Evolutionary conservation across 2,113 vertebrate species (phyloP), one percentile per base, ranked within the genome.

Genomic region (Aramus guarauna): DNA sequence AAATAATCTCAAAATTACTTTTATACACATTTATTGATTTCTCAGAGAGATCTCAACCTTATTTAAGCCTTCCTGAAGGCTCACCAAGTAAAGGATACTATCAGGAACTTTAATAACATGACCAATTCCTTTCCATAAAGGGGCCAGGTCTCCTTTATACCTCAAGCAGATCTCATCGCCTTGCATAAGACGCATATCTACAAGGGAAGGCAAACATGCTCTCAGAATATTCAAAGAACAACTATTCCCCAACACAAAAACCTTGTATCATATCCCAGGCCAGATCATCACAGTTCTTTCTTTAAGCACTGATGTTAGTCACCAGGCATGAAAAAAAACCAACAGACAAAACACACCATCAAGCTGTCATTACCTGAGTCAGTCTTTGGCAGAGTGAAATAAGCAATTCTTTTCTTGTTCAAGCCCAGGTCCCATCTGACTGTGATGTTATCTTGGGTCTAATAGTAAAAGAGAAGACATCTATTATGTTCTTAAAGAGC

Each of bases 391-490:
- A 99, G 98, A 77, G 99, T 99, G 98, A 99, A 99, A 98, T 99
- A 99, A 92, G 99, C 99, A 98, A 99, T 99, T 98, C 99, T 98
- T 97, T 99, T 99, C 99, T 99, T 99, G 98, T 99, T 99, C 97
- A 99, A 98, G 88, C 99, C 99, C 98, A 99, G 98, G 98, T 99
- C 99, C 99, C 99, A 99, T 97, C 99, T 99, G 97, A 99, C 99
- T 23, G 99, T 99, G 98, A 99, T 99, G 98, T 99, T 99, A 97
- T 99, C 99, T 98, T 99, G 99, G 92, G 99, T 99, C 99, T 99
- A 98, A 79, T 37, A 56, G 83, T 12, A 95, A 60, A 43, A 93
- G 59, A 85, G 94, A 91, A 96, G 58, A 85, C 71, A 92, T 37
- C 29, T 59, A 9, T 92, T 58, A 88, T 36, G 45, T 71, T 88